Percentiles rank a stretch among this genome's conserved stretches.
These are phyloP conservation scores for Zingel zingel DNA, from an alignment of 2,113 vertebrate species.

Conservation along the genomic window DNA sequence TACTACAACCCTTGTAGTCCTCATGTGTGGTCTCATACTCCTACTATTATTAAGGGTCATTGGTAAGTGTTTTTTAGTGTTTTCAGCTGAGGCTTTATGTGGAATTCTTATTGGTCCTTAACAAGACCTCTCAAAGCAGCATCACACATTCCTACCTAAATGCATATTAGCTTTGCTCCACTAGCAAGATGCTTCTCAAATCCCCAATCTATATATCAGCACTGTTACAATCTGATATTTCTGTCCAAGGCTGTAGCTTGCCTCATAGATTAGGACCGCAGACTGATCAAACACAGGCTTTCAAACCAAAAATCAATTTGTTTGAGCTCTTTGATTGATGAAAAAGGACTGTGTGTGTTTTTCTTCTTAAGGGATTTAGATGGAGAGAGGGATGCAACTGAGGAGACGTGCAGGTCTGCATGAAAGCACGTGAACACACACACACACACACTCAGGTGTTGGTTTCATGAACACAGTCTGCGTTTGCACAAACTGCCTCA, in stretches of 20 bases:
- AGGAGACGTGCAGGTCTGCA: conserved; percentile 10
- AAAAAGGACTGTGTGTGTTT: conserved; percentile 48
- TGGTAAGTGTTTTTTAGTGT: conserved; percentile 12
- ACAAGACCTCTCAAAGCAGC: conserved; percentile 32
- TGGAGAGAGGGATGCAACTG: conserved; percentile 17
- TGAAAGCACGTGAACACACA: not conserved
- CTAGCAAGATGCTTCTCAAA: not conserved
- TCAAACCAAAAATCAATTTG: conserved; percentile 68
- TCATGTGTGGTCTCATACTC: conserved; percentile 18
- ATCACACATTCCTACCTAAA: conserved; percentile 29
- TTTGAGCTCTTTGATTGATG: conserved; percentile 62
- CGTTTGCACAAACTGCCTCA: conserved; percentile 27
- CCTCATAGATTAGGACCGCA: conserved; percentile 36
- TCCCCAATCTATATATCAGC: conserved; percentile 14
- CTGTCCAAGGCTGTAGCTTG: not conserved
- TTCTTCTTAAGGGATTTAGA: conserved; percentile 51
- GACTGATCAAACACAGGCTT: conserved; percentile 51
- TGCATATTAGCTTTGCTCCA: conserved; percentile 7
- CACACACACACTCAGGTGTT: conserved; percentile 33
- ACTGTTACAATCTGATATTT: not conserved
- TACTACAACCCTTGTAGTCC: not conserved
- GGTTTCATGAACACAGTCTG: conserved; percentile 31
- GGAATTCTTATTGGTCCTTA: conserved; percentile 25
- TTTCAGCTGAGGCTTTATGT: conserved; percentile 7
- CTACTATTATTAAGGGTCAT: conserved; percentile 1